Conservation (phyloP, 2,888 invertebrate genomes). For the Metacarcinus magister region DNA sequence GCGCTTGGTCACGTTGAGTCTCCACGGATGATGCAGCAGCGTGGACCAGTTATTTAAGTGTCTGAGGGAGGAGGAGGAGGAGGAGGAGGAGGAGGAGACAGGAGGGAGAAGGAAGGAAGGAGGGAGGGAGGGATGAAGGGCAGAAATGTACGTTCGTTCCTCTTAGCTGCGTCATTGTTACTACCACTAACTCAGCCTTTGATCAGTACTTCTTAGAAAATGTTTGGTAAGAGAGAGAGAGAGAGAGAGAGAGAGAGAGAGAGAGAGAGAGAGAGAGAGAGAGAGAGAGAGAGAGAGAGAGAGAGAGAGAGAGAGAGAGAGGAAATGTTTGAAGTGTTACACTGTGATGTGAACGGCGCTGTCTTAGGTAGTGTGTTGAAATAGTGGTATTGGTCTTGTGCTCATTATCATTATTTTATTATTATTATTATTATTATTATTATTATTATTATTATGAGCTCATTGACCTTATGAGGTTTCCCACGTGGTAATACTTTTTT, state of each 20-base stretch:
- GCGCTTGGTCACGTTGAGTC: neutral
- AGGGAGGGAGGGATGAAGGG: neutral
- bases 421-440: slow-evolving; percentile 26
- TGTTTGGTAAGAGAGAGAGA: neutral
- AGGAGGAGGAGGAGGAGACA: neutral
- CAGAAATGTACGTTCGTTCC: neutral
- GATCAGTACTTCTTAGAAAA: neutral
- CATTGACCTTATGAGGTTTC: neutral
- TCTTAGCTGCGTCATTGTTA: neutral
- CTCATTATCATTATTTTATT: neutral
- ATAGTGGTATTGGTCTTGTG: neutral
- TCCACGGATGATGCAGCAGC: neutral
- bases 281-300: slow-evolving; percentile 28
- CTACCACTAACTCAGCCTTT: neutral
- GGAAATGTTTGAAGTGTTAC: neutral
- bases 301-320: slow-evolving; percentile 12
- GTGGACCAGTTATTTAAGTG: slow-evolving; percentile 9
- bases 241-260: slow-evolving; percentile 34
- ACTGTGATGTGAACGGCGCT: neutral
- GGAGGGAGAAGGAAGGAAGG: neutral
- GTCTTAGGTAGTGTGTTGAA: neutral
- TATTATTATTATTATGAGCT: neutral
- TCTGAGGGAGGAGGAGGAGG: neutral
- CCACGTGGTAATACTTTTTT: no score
- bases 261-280: slow-evolving; percentile 34